Evolutionary conservation across 2,113 vertebrate genomes (phyloP), one percentile per base, ranked within the genome.

Genomic region (Lampris incognitus): DNA sequence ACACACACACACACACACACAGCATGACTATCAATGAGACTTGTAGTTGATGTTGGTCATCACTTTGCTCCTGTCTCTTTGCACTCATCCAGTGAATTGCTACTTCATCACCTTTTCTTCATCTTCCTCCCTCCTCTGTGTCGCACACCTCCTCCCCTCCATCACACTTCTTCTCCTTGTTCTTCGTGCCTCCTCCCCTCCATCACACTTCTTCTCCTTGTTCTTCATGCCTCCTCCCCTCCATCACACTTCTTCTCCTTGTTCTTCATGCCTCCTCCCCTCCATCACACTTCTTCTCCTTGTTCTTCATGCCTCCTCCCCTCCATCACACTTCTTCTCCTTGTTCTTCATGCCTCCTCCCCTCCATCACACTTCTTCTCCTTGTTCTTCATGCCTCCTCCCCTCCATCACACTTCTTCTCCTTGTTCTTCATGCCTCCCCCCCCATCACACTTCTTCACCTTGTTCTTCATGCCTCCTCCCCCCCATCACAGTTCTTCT

Each of bases 31-130:
- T 74, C 74, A 80, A 70, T 8, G 6, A 79, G 58, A 80, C 60
- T 64, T 67, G 70, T 74, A 62, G 64, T 70, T 73, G 69, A 76
- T 82, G 82, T 61, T 44, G 63, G 70, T 65, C 81, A 87, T 84
- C 54, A 62, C 66, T 79, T 77, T 46, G 54, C 46, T 3, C 10
- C 51, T 74, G 54, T 79, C 79, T 83, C 9, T 13, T 78, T 58
- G 39, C 77, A 81, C 72, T 69, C 68, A 57, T 46, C 44, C 55
- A 41, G 66, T 72, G 49, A 77, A 79, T 42, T 80, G 59, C 58
- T 66, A 66, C 65, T 76, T 81, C 66, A 75, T 78, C 64, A 37
- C 24, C 1, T 0, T 1, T 49, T 83, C 59, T 77, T 73, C 65
- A 72, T 72, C 52, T 52, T 50, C 11, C 69, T 3, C 11, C 39